phyloP scores from a whole-genome alignment of 2,888 invertebrate genomes.

The Bursaphelenchus okinawaensis region DNA sequence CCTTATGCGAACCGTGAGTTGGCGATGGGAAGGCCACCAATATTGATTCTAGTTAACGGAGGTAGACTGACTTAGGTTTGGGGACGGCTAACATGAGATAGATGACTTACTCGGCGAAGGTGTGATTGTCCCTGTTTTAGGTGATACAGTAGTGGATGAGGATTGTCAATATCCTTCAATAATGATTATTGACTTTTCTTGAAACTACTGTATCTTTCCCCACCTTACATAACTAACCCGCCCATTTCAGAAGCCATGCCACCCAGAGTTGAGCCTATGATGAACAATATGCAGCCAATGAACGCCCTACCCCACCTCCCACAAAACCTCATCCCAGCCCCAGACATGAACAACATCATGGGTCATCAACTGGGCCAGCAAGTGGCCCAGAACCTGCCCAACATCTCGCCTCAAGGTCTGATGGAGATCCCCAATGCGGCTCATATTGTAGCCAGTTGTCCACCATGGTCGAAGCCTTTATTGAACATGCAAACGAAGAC shows the following conservation, averaged over 20 bases:
- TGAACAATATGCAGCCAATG: background rate
- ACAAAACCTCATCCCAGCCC: background rate
- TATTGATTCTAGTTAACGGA: background rate
- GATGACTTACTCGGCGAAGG: background rate
- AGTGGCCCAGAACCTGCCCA: background rate
- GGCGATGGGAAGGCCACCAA: background rate
- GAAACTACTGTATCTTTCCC: too few relatives aligned
- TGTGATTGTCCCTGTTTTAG: too few relatives aligned
- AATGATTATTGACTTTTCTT: too few relatives aligned
- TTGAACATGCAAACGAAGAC: conserved; percentile 21
- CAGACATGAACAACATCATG: background rate
- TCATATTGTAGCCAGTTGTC: conserved; percentile 21
- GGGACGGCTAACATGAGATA: background rate
- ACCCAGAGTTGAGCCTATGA: background rate
- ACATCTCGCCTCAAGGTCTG: background rate
- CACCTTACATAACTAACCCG: too few relatives aligned
- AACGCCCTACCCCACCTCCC: background rate
- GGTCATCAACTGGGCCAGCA: conserved; percentile 9
- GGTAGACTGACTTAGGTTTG: background rate
- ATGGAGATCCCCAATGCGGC: background rate
- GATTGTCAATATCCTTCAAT: too few relatives aligned
- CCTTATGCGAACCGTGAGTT: background rate
- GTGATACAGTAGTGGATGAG: too few relatives aligned
- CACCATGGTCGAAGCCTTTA: conserved; percentile 28
- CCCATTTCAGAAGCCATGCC: conserved; percentile 8